phyloP scores from a whole-genome alignment of 2,113 vertebrate species.

The Dicaeum eximium region DNA sequence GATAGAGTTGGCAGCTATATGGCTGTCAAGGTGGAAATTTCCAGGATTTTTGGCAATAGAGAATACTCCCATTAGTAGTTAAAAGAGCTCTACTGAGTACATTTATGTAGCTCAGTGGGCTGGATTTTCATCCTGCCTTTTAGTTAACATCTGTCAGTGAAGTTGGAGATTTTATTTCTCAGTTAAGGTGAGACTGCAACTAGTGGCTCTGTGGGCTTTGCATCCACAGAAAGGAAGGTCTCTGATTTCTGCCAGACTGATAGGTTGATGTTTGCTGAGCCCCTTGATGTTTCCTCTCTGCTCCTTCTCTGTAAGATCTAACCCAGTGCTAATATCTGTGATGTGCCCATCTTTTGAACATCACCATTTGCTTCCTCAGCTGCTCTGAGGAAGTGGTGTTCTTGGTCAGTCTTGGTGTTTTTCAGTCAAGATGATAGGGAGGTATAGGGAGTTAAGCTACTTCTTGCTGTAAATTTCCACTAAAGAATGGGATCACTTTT shows the following conservation, averaged over 20 bases:
- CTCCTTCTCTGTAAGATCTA: background rate
- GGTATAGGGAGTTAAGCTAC: background rate
- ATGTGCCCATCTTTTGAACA: background rate
- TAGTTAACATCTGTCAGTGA: background rate
- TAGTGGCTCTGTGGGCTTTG: background rate
- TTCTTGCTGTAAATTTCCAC: background rate
- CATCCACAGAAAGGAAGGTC: background rate
- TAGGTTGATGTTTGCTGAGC: background rate
- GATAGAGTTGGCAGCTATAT: background rate
- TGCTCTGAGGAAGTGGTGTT: background rate
- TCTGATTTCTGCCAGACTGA: background rate
- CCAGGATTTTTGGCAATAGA: background rate
- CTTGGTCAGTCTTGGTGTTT: background rate
- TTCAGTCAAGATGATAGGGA: background rate
- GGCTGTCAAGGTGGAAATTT: background rate
- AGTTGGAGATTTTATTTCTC: background rate
- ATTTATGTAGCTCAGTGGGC: background rate
- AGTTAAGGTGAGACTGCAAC: background rate
- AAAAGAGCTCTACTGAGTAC: background rate
- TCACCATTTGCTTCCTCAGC: background rate
- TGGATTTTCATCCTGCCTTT: background rate
- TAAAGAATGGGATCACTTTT: accelerated
- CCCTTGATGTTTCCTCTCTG: background rate
- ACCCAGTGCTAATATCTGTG: background rate
- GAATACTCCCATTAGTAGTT: background rate